Percentiles rank a stretch among this genome's conserved stretches.
Conservation (phyloP, 2,888 invertebrate genomes). For the Brenthis ino region DNA sequence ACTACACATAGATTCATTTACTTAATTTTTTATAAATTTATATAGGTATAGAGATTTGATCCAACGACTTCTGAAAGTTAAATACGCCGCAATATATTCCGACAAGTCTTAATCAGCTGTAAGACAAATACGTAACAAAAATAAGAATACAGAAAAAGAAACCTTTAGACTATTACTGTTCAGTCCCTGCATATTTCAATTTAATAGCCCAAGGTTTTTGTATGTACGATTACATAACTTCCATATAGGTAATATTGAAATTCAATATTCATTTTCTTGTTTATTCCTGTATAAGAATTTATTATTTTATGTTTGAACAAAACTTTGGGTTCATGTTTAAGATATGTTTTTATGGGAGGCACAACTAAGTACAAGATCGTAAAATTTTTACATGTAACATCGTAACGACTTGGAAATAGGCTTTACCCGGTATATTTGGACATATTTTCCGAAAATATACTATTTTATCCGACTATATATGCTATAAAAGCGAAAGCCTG, state of each 20-base stretch:
- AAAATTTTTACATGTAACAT: slow-evolving; percentile 27
- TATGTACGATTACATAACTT: not conserved
- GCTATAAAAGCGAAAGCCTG: too few species aligned
- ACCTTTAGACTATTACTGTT: too few species aligned
- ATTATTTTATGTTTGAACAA: slow-evolving; percentile 23
- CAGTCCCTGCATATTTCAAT: too few species aligned
- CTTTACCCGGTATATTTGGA: not conserved
- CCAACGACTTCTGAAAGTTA: too few species aligned
- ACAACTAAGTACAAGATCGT: slow-evolving; percentile 30
- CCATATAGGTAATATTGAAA: not conserved
- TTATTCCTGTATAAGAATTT: slow-evolving; percentile 6
- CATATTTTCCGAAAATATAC: slow-evolving; percentile 2
- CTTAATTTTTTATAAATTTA: too few species aligned
- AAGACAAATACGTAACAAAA: too few species aligned
- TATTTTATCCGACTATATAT: not conserved
- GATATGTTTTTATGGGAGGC: slow-evolving; percentile 21
- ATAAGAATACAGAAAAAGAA: too few species aligned
- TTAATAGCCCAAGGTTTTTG: too few species aligned
- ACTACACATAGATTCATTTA: too few species aligned
- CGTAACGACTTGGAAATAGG: slow-evolving; percentile 12
- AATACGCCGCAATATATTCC: too few species aligned
- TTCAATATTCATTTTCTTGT: slow-evolving; percentile 10
- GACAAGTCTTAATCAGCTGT: too few species aligned
- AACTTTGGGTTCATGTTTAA: slow-evolving; percentile 28
- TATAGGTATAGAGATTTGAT: too few species aligned